Evolutionary conservation across 2,888 invertebrate genomes (phyloP).

Genomic region (Amblyteles armatorius): DNA sequence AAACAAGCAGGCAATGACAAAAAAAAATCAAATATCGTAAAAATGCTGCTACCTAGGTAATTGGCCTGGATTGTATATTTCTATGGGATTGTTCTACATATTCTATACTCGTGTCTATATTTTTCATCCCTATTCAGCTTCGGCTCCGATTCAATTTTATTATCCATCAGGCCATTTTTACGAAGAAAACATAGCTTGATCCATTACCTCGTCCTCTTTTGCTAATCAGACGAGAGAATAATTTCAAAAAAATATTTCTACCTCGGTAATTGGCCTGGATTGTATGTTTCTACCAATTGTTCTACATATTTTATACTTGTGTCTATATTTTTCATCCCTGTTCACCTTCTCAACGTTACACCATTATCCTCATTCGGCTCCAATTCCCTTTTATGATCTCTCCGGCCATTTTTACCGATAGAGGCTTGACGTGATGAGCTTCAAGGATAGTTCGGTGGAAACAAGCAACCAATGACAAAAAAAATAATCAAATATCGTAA

Average conservation of each 20-base stretch:
- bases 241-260: not conserved
- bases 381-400: too few relatives aligned
- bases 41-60: not conserved
- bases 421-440: too few relatives aligned
- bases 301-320: not conserved
- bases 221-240: not conserved
- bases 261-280: not conserved
- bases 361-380: not conserved
- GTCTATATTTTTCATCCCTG: not conserved
- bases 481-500: not conserved
- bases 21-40: not conserved
- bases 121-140: not conserved
- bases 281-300: not conserved
- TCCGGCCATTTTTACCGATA: too few relatives aligned
- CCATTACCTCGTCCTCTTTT: too few relatives aligned
- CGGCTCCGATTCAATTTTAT: too few relatives aligned
- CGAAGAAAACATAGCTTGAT: too few relatives aligned
- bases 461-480: not conserved
- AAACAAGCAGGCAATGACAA: not conserved
- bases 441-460: not conserved
- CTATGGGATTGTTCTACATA: not conserved
- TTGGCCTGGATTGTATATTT: not conserved
- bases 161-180: too few relatives aligned
- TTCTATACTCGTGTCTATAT: not conserved
- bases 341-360: not conserved